Percentiles rank a stretch among this genome's conserved stretches.
phyloP scores from a whole-genome alignment of 2,113 vertebrate genomes.

The Tetrax tetrax region DNA sequence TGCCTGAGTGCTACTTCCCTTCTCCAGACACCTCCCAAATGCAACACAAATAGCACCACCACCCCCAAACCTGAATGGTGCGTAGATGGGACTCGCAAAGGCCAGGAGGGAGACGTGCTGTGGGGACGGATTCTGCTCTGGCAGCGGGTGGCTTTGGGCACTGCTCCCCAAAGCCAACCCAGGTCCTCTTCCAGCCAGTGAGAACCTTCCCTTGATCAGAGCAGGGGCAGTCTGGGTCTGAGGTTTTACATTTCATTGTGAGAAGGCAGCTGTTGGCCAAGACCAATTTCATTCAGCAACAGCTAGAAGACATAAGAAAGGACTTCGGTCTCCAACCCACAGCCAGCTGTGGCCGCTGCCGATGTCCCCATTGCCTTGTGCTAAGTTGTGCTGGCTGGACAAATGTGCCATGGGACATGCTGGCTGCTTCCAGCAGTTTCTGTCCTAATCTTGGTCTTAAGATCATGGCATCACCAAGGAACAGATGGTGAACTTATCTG shows the following conservation, averaged over 20 bases:
- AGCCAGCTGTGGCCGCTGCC: background rate
- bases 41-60: background rate
- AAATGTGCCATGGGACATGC: background rate
- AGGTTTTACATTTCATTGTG: background rate
- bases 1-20: background rate
- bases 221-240: background rate
- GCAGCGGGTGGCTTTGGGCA: background rate
- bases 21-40: background rate
- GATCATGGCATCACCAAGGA: background rate
- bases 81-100: background rate
- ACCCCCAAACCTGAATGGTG: fast-evolving
- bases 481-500: background rate
- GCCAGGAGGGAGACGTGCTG: background rate
- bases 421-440: background rate
- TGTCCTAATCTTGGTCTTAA: background rate
- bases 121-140: background rate
- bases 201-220: background rate
- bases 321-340: background rate
- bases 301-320: background rate
- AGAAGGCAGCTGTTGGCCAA: background rate
- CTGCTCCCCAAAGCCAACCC: background rate
- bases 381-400: background rate
- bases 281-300: background rate
- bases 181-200: background rate
- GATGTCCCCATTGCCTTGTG: background rate